These are phyloP conservation scores for Drosophila flavopinicola DNA, from an alignment of 2,888 invertebrate genomes.

Conservation along the genomic window DNA sequence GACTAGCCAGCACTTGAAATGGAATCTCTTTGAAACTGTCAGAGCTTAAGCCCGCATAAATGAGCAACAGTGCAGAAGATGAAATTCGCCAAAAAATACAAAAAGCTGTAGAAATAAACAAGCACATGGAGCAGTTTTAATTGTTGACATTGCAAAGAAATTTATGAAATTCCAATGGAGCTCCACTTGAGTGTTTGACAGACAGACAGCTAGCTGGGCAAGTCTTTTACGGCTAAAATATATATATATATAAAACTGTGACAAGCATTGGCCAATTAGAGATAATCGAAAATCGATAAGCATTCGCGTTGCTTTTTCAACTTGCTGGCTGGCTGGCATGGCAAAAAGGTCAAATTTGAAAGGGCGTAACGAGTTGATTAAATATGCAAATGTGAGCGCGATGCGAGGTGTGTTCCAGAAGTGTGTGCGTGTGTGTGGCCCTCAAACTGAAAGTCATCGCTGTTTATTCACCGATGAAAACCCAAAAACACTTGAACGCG, in stretches of 20 bases:
- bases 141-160: constrained; percentile 9
- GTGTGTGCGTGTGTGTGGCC: constrained; percentile 18
- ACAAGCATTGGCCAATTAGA: constrained; percentile 57
- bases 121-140: neutral
- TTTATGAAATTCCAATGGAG: constrained; percentile 15
- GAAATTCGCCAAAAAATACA: constrained; percentile 28
- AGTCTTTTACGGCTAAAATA: neutral
- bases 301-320: constrained; percentile 2
- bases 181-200: constrained; percentile 9
- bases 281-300: constrained; percentile 57
- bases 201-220: constrained; percentile 8
- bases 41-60: constrained; percentile 13
- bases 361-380: constrained; percentile 35
- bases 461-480: constrained; percentile 39
- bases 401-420: constrained; percentile 38
- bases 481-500: constrained; percentile 38
- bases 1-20: constrained; percentile 42
- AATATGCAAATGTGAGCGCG: constrained; percentile 48
- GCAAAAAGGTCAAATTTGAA: constrained; percentile 30
- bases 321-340: no score
- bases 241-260: no score
- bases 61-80: constrained; percentile 13
- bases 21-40: constrained; percentile 24
- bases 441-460: constrained; percentile 61
- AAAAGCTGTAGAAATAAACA: constrained; percentile 15